These are phyloP conservation scores for Percopsis omiscomaycus DNA, from an alignment of 2,797 vertebrate species.

Conservation along the genomic window DNA sequence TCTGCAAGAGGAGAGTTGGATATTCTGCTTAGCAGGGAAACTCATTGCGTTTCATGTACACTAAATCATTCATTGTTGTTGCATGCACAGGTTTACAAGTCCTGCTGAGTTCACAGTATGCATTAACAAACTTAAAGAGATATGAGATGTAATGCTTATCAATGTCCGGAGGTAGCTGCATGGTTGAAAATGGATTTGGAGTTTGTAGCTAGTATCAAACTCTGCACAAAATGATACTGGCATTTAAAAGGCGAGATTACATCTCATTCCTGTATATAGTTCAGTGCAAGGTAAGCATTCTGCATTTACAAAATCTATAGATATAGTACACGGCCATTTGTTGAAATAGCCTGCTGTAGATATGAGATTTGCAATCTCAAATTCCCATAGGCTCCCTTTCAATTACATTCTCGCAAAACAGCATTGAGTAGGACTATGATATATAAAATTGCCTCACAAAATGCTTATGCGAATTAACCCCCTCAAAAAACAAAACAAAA, in stretches of 20 bases:
- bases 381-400: conserved; percentile 61
- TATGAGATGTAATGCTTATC: conserved; percentile 18
- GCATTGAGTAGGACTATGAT: conserved; percentile 17
- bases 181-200: conserved; percentile 9
- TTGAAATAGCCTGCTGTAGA: conserved; percentile 34
- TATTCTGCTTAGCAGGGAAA: conserved; percentile 55
- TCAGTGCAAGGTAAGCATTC: conserved; percentile 30
- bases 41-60: conserved; percentile 32
- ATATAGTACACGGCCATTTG: conserved; percentile 52
- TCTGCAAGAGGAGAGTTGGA: conserved; percentile 50
- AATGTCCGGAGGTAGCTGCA: conserved; percentile 15
- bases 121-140: conserved; percentile 5
- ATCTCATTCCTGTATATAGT: background rate
- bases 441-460: conserved; percentile 52
- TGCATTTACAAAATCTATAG: conserved; percentile 35
- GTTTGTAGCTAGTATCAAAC: background rate
- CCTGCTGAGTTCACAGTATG: background rate
- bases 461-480: conserved; percentile 66
- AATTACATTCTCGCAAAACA: conserved; percentile 51
- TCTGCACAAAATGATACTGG: conserved; percentile 10
- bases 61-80: conserved; percentile 40
- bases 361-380: conserved; percentile 55
- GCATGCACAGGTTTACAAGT: background rate
- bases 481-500: conserved; percentile 50
- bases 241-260: background rate